These are phyloP conservation scores for Erebia epiphron DNA, from an alignment of 2,888 invertebrate genomes.

Conservation along the genomic window DNA sequence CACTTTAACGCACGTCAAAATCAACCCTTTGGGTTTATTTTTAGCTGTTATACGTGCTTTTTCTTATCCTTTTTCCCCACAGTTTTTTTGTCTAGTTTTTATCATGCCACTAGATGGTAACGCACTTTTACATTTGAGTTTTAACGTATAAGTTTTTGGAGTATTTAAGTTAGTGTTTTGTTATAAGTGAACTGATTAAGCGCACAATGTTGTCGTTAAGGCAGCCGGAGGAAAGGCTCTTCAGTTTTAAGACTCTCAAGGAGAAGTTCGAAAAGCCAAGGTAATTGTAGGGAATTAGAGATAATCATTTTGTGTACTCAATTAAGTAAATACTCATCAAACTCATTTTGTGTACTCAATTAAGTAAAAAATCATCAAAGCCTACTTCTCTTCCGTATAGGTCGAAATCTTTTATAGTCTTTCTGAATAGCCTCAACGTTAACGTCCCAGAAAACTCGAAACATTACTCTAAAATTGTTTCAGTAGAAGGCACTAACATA, in stretches of 20 bases:
- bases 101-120: background rate
- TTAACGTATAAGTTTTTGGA: constrained; percentile 21
- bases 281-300: constrained; percentile 49
- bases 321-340: too few relatives aligned
- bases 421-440: too few relatives aligned
- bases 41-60: background rate
- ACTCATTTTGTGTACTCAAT: background rate
- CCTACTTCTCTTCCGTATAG: too few relatives aligned
- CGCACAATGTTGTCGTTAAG: constrained; percentile 66
- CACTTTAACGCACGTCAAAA: constrained; percentile 24
- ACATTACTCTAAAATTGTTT: too few relatives aligned
- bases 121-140: constrained; percentile 20
- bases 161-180: constrained; percentile 25
- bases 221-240: constrained; percentile 63
- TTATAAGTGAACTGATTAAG: constrained; percentile 34
- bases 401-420: too few relatives aligned
- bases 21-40: constrained; percentile 19
- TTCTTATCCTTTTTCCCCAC: constrained; percentile 16
- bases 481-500: too few relatives aligned
- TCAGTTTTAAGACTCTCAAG: constrained; percentile 68
- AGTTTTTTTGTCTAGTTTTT: constrained; percentile 1
- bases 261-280: constrained; percentile 71
- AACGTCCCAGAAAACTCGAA: too few relatives aligned
- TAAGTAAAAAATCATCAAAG: too few relatives aligned
- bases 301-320: background rate